These are phyloP conservation scores for Corticium candelabrum DNA, from an alignment of 37 sponge, comb jelly and placozoan genomes.

Conservation along the genomic window DNA sequence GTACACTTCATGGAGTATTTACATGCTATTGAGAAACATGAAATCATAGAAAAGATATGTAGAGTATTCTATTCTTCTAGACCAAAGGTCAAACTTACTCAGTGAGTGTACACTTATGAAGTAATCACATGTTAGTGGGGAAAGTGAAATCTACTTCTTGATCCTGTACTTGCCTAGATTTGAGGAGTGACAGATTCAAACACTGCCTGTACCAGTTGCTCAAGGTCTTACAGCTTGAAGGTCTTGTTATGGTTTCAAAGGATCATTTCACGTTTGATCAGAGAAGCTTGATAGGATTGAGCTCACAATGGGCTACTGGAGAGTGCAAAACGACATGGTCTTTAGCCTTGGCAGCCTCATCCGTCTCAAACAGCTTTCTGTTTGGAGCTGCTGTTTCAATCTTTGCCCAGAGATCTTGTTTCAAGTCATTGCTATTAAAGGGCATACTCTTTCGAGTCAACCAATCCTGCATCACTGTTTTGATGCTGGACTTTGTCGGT, in stretches of 20 bases:
- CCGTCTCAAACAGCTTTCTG: slow-evolving; percentile 6
- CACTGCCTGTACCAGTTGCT: background rate
- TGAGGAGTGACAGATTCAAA: background rate
- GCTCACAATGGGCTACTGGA: slow-evolving; percentile 30
- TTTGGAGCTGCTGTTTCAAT: background rate
- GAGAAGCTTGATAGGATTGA: slow-evolving; percentile 34
- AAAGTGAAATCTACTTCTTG: too few relatives aligned
- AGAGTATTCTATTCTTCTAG: too few relatives aligned
- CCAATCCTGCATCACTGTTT: background rate
- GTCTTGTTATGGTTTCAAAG: slow-evolving; percentile 1
- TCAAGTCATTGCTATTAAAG: background rate
- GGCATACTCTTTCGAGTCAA: background rate
- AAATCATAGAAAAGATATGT: too few relatives aligned
- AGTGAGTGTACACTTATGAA: too few relatives aligned
- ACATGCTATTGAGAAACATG: too few relatives aligned
- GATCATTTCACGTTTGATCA: slow-evolving; percentile 23
- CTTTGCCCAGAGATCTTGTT: background rate
- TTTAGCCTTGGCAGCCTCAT: slow-evolving; percentile 8
- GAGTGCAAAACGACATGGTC: slow-evolving; percentile 18
- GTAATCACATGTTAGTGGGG: too few relatives aligned
- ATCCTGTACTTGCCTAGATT: too few relatives aligned
- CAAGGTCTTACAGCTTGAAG: slow-evolving; percentile 5
- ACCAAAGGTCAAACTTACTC: too few relatives aligned
- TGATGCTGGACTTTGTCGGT: background rate
- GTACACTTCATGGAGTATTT: too few relatives aligned